These are phyloP conservation scores for Lepus townsendii DNA, from an alignment of 2,797 vertebrate species.

Conservation along the genomic window DNA sequence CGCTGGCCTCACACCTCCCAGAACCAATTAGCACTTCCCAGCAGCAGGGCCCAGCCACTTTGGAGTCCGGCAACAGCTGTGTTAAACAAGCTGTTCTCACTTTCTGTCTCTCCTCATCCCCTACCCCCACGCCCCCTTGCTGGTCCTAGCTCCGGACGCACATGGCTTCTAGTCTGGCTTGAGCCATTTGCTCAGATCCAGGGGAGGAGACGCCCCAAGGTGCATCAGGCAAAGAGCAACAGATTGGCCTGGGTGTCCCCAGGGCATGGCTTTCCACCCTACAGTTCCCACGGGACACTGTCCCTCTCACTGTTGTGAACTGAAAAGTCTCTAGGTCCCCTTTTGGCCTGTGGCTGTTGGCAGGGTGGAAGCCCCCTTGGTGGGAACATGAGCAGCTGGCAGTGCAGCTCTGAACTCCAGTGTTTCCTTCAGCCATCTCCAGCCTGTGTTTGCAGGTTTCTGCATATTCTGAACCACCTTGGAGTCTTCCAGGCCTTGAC, in stretches of 20 bases:
- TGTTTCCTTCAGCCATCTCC: not conserved
- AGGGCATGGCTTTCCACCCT: not conserved
- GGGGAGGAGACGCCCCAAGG: not conserved
- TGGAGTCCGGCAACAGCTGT: not conserved
- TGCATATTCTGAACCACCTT: not conserved
- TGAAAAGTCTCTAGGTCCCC: not conserved
- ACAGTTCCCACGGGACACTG: not conserved
- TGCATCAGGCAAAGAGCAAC: not conserved
- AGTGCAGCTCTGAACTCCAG: not conserved
- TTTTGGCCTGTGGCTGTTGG: not conserved
- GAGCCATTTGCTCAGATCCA: not conserved
- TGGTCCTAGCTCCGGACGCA: not conserved
- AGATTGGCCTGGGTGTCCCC: not conserved
- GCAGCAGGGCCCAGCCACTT: slow-evolving; percentile 19
- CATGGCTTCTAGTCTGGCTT: slow-evolving; percentile 1
- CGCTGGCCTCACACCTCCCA: slow-evolving; percentile 49
- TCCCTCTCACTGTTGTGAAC: not conserved
- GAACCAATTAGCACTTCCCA: slow-evolving; percentile 71
- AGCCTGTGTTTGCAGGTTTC: not conserved
- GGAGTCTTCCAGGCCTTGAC: not conserved
- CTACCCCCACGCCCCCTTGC: slow-evolving; percentile 22
- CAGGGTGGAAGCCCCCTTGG: not conserved
- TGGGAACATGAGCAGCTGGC: not conserved
- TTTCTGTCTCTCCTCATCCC: slow-evolving; percentile 2
- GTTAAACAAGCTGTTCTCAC: slow-evolving; percentile 55